A percentile compares a stretch with the other conserved stretches of the same genome.
phyloP scores from a whole-genome alignment of 2,113 vertebrate genomes.

The Oreochromis aureus region DNA sequence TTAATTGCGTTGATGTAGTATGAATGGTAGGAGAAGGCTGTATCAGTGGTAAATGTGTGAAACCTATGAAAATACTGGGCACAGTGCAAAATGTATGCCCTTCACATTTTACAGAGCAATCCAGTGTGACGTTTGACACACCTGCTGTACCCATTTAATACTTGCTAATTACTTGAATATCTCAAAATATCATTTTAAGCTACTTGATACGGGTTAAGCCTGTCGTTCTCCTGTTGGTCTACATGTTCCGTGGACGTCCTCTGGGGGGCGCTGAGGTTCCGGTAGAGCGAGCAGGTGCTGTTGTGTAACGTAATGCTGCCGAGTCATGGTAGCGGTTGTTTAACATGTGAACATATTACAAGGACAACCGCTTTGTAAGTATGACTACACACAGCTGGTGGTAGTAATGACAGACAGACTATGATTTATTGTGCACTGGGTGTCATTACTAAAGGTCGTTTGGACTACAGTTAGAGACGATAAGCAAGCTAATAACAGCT shows the following conservation, averaged over 20 bases:
- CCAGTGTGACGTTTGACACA: not conserved
- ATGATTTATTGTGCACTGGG: rapidly evolving
- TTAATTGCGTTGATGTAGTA: not conserved
- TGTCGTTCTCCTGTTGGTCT: rapidly evolving
- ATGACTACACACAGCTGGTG: not conserved
- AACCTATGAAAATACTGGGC: rapidly evolving
- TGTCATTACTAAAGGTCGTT: rapidly evolving
- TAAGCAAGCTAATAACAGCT: not conserved
- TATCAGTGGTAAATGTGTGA: not conserved
- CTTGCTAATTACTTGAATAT: not conserved
- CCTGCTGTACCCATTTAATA: rapidly evolving
- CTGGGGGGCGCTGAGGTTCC: not conserved
- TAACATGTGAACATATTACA: not conserved
- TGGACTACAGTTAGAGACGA: not conserved
- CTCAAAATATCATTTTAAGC: not conserved
- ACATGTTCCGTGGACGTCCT: not conserved
- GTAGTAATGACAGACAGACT: not conserved
- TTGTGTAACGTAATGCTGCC: conserved; percentile 12
- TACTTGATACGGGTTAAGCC: not conserved
- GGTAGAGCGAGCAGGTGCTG: not conserved
- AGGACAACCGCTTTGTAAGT: not conserved
- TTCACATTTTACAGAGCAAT: not conserved
- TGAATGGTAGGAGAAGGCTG: not conserved
- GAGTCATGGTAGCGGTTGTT: conserved; percentile 32
- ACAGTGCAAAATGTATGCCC: not conserved